A percentile compares a stretch with the other conserved stretches of the same genome.
Conservation (phyloP, 2,797 vertebrate genomes). For the Trematomus bernacchii region DNA sequence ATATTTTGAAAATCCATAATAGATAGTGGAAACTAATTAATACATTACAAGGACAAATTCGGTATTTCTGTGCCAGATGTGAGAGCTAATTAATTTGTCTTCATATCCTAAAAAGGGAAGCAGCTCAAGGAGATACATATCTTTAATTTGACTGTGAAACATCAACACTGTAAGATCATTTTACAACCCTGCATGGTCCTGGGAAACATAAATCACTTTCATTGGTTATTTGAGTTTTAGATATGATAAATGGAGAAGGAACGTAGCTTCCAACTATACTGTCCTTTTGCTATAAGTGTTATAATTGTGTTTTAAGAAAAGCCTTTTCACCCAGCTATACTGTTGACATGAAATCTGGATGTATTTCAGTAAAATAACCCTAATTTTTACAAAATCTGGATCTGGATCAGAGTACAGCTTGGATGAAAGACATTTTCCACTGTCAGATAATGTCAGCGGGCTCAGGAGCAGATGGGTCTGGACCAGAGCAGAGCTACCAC, state of each 20-base stretch:
- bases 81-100: conserved; percentile 39
- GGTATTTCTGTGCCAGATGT: conserved; percentile 28
- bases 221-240: conserved; percentile 3
- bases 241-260: conserved; percentile 1
- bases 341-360: conserved; percentile 12
- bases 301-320: not conserved
- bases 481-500: conserved; percentile 61
- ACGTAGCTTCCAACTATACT: not conserved
- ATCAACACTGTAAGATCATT: conserved; percentile 9
- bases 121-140: conserved; percentile 47
- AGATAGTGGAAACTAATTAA: conserved; percentile 25
- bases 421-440: conserved; percentile 53
- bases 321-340: conserved; percentile 5
- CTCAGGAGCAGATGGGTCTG: conserved; percentile 78
- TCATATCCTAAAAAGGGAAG: conserved; percentile 43
- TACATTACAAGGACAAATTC: conserved; percentile 31
- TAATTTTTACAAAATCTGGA: conserved; percentile 19
- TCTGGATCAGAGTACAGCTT: conserved; percentile 46
- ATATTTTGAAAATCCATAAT: conserved; percentile 17
- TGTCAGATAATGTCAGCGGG: conserved; percentile 57
- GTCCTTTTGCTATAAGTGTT: conserved; percentile 1
- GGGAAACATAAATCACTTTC: conserved; percentile 10
- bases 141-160: conserved; percentile 51
- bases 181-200: not conserved
- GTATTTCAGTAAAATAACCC: conserved; percentile 22